Conservation (phyloP, 2,888 invertebrate genomes). For the Luperina testacea region DNA sequence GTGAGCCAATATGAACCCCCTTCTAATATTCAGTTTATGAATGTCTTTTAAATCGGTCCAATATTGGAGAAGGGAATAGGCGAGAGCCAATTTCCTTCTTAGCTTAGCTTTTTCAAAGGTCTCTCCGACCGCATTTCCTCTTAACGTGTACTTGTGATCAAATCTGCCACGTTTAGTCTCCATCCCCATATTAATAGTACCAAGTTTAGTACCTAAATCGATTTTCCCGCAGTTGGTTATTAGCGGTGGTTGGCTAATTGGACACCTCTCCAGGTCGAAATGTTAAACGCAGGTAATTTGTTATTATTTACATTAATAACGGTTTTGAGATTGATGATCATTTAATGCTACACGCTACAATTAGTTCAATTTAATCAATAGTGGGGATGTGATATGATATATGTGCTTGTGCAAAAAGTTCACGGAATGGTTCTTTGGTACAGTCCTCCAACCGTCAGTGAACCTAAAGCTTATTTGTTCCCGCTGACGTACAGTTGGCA, state of each 20-base stretch:
- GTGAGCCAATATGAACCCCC: no score
- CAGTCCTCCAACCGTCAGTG: neutral
- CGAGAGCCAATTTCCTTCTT: no score
- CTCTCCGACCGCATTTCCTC: no score
- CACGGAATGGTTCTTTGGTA: neutral
- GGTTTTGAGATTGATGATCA: neutral
- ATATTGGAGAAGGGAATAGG: no score
- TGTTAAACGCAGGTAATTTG: constrained; percentile 3
- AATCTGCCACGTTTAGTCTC: neutral
- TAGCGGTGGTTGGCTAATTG: constrained; percentile 12
- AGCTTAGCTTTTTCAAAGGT: no score
- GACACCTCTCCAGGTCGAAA: neutral
- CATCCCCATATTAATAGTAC: neutral
- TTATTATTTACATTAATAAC: neutral
- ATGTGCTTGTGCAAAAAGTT: neutral
- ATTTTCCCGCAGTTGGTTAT: neutral
- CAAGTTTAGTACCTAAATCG: neutral
- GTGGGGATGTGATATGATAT: neutral
- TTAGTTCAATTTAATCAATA: neutral
- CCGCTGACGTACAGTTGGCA: neutral
- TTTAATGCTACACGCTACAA: neutral
- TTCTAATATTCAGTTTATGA: no score
- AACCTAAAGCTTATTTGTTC: neutral
- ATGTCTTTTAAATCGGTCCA: no score
- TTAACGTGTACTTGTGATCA: neutral